phyloP scores from a whole-genome alignment of 2,797 vertebrate species.

The Anomalospiza imberbis region DNA sequence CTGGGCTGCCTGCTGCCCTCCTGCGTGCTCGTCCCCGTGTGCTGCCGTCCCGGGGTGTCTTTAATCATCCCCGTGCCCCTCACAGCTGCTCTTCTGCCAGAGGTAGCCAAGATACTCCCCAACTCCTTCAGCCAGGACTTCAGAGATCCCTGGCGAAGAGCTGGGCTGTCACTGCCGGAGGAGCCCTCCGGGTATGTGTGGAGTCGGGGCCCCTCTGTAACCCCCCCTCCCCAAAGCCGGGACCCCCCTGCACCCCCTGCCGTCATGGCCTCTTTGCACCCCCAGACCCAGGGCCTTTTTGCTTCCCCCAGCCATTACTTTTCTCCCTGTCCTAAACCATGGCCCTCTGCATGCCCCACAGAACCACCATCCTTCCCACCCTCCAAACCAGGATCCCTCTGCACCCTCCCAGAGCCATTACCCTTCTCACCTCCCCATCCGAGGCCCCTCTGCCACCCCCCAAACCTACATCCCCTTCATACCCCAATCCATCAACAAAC shows the following conservation, averaged over 20 bases:
- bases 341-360: background rate
- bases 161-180: conserved; percentile 73
- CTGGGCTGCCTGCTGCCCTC: background rate
- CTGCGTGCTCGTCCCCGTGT: accelerated
- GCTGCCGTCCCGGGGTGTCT: background rate
- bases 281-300: background rate
- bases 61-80: background rate
- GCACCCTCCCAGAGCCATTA: background rate
- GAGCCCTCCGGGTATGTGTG: conserved; percentile 76
- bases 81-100: conserved; percentile 60
- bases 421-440: background rate
- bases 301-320: no score
- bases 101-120: conserved; percentile 85
- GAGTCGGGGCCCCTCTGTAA: background rate
- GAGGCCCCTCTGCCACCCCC: background rate
- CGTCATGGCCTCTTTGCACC: background rate
- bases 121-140: conserved; percentile 83
- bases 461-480: background rate
- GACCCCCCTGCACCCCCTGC: background rate
- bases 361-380: background rate
- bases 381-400: background rate
- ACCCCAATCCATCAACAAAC: background rate
- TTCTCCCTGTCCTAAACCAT: no score
- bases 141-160: conserved; percentile 83
- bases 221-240: background rate